Conservation (phyloP, 1,140 invertebrate species). For the Helicoverpa armigera region DNA sequence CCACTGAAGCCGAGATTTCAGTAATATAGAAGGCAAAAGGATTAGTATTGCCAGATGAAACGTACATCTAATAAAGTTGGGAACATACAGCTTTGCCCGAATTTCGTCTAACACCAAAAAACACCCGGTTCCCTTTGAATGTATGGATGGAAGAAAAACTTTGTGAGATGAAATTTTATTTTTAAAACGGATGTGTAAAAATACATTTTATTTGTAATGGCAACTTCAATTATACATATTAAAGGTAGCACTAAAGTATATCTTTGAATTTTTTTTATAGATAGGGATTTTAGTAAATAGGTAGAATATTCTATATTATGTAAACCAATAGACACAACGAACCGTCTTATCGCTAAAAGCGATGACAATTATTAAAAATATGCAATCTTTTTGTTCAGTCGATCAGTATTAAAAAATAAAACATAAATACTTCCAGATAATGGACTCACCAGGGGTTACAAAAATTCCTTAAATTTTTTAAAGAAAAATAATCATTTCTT, state of each 20-base stretch:
- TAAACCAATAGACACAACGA: no score
- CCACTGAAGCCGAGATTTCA: neutral
- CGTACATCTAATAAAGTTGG: constrained; percentile 31
- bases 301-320: no score
- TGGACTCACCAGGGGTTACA: no score
- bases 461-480: neutral
- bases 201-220: neutral
- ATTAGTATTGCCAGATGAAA: constrained; percentile 9
- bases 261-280: no score
- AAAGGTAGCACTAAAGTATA: neutral
- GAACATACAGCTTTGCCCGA: neutral
- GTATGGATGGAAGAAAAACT: neutral
- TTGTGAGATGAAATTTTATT: neutral
- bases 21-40: neutral
- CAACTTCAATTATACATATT: neutral
- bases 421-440: no score
- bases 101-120: constrained; percentile 27
- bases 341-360: no score
- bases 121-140: constrained; percentile 13
- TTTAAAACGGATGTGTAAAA: no score
- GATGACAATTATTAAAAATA: no score
- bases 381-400: no score
- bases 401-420: no score
- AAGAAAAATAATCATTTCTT: neutral
- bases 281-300: no score